These are phyloP conservation scores for Agrilus mali DNA, from an alignment of 2,888 invertebrate species.

Conservation along the genomic window DNA sequence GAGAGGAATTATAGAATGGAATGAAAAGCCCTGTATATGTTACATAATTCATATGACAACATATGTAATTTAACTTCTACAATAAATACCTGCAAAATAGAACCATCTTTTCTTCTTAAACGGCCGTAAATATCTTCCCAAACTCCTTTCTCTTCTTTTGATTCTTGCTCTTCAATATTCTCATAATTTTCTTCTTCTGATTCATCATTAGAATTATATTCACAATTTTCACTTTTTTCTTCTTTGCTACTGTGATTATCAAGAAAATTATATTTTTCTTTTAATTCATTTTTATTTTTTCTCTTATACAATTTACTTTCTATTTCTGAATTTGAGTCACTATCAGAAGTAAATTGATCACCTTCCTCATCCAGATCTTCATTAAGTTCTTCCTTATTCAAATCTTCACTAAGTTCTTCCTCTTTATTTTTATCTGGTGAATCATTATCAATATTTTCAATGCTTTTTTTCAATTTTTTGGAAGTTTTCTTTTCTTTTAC, in stretches of 20 bases:
- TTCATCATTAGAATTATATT: constrained; percentile 4
- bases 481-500: not conserved
- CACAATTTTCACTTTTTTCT: constrained; percentile 10
- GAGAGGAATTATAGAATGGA: no score
- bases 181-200: constrained; percentile 8
- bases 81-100: constrained; percentile 47
- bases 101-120: constrained; percentile 66
- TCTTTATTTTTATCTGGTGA: constrained; percentile 11
- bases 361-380: constrained; percentile 11
- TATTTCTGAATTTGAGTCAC: constrained; percentile 16
- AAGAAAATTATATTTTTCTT: constrained; percentile 10
- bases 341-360: constrained; percentile 12
- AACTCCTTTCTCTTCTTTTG: constrained; percentile 20
- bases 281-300: constrained; percentile 11
- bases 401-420: constrained; percentile 14
- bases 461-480: constrained; percentile 5
- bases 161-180: constrained; percentile 6
- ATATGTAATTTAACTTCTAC: no score
- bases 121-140: constrained; percentile 95
- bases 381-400: constrained; percentile 11
- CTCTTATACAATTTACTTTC: constrained; percentile 9
- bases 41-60: no score
- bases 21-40: no score
- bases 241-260: constrained; percentile 10
- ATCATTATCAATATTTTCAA: constrained; percentile 10